Evolutionary conservation across 2,113 vertebrate species (phyloP).

Genomic region (Strix aluco): DNA sequence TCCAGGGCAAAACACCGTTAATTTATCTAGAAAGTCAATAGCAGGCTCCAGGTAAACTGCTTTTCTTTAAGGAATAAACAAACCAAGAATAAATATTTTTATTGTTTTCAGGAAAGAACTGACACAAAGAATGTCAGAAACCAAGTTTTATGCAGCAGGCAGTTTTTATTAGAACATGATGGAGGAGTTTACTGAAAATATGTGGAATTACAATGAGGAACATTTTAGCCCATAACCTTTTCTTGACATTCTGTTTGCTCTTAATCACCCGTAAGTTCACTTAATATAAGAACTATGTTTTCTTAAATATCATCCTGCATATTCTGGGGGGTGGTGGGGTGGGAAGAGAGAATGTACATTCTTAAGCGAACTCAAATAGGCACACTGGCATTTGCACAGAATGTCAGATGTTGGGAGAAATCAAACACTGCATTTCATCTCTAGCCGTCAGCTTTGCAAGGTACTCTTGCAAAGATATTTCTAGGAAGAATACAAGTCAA

Average conservation of each 20-base stretch:
- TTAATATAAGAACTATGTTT: constrained; percentile 4
- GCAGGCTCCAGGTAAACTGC: not conserved
- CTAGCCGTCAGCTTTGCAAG: not conserved
- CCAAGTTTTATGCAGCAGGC: not conserved
- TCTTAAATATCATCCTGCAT: constrained; percentile 41
- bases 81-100: not conserved
- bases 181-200: not conserved
- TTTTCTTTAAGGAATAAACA: not conserved
- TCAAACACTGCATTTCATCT: not conserved
- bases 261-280: constrained; percentile 27
- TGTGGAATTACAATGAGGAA: not conserved
- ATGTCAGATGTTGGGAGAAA: constrained; percentile 11
- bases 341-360: not conserved
- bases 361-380: not conserved
- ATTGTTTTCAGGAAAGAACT: not conserved
- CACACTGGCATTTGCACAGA: constrained; percentile 27
- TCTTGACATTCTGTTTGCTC: constrained; percentile 40
- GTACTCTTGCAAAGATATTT: not conserved
- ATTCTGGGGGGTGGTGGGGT: not conserved
- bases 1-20: not conserved
- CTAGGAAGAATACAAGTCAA: not conserved
- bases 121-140: not conserved
- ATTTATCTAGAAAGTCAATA: not conserved
- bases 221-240: constrained; percentile 43
- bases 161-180: not conserved